phyloP scores from a whole-genome alignment of 64 coral and sea anemone species.

The Hydrozoanthus tunicans region DNA sequence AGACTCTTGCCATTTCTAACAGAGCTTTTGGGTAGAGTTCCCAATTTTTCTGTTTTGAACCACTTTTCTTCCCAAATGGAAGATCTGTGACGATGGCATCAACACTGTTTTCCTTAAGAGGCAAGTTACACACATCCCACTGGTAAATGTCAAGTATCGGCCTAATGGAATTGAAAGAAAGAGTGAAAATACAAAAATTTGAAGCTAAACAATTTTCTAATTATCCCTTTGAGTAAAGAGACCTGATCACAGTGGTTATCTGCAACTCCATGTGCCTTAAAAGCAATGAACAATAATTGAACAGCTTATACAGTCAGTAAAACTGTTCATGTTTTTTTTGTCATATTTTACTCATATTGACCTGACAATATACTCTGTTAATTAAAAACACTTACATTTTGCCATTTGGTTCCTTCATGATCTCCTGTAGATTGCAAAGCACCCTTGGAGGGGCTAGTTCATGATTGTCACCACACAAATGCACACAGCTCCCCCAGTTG shows the following conservation, averaged over 20 bases:
- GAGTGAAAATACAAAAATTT: background rate
- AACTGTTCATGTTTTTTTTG: too few relatives aligned
- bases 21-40: slow-evolving; percentile 86
- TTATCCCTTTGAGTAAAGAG: too few relatives aligned
- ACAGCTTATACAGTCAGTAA: too few relatives aligned
- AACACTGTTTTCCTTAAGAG: slow-evolving; percentile 75
- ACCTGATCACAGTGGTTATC: too few relatives aligned
- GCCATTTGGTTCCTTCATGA: slow-evolving; percentile 31
- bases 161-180: background rate
- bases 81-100: slow-evolving; percentile 95
- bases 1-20: slow-evolving; percentile 88
- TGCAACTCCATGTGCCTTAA: too few relatives aligned
- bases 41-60: slow-evolving; percentile 88
- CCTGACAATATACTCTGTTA: too few relatives aligned
- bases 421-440: slow-evolving; percentile 66
- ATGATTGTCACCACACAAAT: slow-evolving; percentile 94
- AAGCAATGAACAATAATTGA: too few relatives aligned
- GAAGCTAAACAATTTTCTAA: background rate
- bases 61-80: slow-evolving; percentile 99
- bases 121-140: slow-evolving; percentile 92
- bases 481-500: slow-evolving; percentile 71
- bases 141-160: slow-evolving; percentile 72
- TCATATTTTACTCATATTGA: too few relatives aligned
- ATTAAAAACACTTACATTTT: background rate
- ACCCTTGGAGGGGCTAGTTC: slow-evolving; percentile 78